Evolutionary conservation across 2,888 invertebrate species (phyloP), one percentile per base, ranked within the genome.

Genomic region (Eristalinus sepulchralis): DNA sequence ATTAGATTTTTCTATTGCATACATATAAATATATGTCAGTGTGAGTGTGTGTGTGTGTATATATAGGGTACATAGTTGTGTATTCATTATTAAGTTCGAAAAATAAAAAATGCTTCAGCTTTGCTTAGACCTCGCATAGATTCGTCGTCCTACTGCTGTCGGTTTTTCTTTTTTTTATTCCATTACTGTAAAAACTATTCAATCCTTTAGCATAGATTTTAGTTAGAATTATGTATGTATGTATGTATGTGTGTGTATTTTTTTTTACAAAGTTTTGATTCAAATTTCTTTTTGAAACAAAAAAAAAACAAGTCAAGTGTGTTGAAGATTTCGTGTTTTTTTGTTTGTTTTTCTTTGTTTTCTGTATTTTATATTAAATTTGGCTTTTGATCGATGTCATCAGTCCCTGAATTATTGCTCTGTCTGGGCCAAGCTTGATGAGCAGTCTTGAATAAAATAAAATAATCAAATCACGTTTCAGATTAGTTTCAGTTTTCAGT

Each of bases 351-450:
- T 2, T 39, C 9, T 39, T 39, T n/a, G 11, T 59, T 20, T 47
- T 34, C n/a, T 36, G 17, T 33, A 31, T 0, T 31, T 59, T 70
- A 82, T 59, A 82, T 59, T 27, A 82, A 66, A 60, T 76, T 82
- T 24, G 77, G 53, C 27, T 82, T 76, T 53, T 70, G 82, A 53
- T 82, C 82, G 8, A 70, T 20, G 27, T 59, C 53, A 17, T 82
- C 82, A 6, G 68, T 53, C 22, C 64, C 76, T 31, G 81, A 76
- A 22, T 53, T 20, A 67, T 88, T 90, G 88, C 89, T 89, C 70
- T 90, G 91, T 86, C 90, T 90, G 20, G 91, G 90, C 90, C 90
- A 90, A 1, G 80, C 79, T 31, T 82, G 82, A 20, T 91, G 88
- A 66, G 90, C 90, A 11, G 84, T 82, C 82, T 82, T 17, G 10